Conservation (phyloP, 2,888 invertebrate genomes). For the Camponotus fellah region DNA sequence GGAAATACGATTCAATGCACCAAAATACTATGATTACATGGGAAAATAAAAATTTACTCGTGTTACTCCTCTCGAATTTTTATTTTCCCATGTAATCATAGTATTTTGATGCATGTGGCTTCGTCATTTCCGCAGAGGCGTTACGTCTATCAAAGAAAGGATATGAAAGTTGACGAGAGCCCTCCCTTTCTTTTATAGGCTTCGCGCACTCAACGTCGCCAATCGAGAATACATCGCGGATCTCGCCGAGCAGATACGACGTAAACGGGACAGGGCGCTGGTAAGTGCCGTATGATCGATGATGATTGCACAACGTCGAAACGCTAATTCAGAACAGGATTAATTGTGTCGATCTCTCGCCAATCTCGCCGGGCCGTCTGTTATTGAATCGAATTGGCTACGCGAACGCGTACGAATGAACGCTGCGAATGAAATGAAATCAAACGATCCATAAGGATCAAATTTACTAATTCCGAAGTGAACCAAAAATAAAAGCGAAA, state of each 20-base stretch:
- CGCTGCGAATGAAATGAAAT: neutral
- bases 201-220: conserved; percentile 72
- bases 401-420: neutral
- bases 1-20: neutral
- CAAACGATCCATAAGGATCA: neutral
- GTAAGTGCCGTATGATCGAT: conserved; percentile 74
- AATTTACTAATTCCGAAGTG: neutral
- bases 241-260: conserved; percentile 80
- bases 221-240: conserved; percentile 79
- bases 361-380: conserved; percentile 42
- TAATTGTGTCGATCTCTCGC: conserved; percentile 51
- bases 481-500: neutral
- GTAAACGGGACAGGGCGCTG: conserved; percentile 77
- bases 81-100: conserved; percentile 18
- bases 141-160: conserved; percentile 30
- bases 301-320: conserved; percentile 41
- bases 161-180: conserved; percentile 29
- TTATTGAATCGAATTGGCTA: conserved; percentile 52
- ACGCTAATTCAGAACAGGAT: conserved; percentile 49
- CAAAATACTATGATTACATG: neutral
- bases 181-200: conserved; percentile 66
- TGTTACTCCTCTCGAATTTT: conserved; percentile 3
- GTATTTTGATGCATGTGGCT: conserved; percentile 9
- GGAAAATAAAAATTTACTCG: conserved; percentile 10
- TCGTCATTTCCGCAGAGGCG: conserved; percentile 35